Base-by-base conservation (phyloP, 2,888 invertebrate genomes). In the Phlogophora meticulosa region DNA sequence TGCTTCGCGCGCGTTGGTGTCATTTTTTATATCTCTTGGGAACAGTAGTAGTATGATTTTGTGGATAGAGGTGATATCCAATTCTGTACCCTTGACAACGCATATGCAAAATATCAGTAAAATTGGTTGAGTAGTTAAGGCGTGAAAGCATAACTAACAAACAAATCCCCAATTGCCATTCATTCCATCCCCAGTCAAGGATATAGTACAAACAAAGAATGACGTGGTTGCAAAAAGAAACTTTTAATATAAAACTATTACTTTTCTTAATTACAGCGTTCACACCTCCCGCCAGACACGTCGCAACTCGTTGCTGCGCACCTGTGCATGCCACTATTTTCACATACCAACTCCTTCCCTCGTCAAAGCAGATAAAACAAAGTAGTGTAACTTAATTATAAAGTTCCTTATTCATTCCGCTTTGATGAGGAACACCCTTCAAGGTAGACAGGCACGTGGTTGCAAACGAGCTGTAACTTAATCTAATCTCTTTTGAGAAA, bases 301-400 rank as follows among this genome's bases (percentile, higher is more conserved):
- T 52, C 28, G 43, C 51, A 51, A 40, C 60, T 65, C 22, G n/a
- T n/a, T 17, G 49, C 38, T 62, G 40, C 53, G 53, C 78, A 78
- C 74, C 68, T 78, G 78, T 53, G 68, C 56, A 48, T 57, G 36
- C 56, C 55, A 73, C 74, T 73, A 62, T 49, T 59, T 78, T 62
- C 74, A 53, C 62, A 68, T 48, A 73, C 36, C 28, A 67, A 40
- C 58, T 61, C 20, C 43, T 13, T 58, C 34, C 57, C 40, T 36
- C 58, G 42, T 73, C 74, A 73, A 72, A 46, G 65, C 64, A 82
- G 70, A 64, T 80, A 73, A 71, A 76, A 82, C 60, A 71, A 75
- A 76, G 72, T 76, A 76, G 76, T 76, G 73, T 68, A 72, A 80
- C 80, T 79, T 70, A 79, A 82, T 80, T 82, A 82, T 36, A 73